Percentiles rank a stretch among this genome's conserved stretches.
Conservation (phyloP, 2,888 invertebrate species). For the Campaea margaritaria region DNA sequence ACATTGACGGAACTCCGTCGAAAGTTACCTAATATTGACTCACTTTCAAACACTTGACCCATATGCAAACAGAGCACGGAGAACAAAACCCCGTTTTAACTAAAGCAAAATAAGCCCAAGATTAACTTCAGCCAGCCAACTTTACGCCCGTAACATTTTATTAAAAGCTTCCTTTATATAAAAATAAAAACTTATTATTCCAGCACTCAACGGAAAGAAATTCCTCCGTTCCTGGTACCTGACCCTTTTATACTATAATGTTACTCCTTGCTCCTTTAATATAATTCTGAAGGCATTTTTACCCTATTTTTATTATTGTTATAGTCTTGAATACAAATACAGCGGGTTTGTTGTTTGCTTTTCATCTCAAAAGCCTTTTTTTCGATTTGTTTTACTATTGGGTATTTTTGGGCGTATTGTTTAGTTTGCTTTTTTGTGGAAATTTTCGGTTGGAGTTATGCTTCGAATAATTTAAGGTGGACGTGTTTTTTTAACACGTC, state of each 20-base stretch:
- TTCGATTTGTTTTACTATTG: slow-evolving; percentile 9
- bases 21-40: neutral
- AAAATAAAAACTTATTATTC: slow-evolving; percentile 29
- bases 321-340: slow-evolving; percentile 62
- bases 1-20: neutral
- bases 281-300: slow-evolving; percentile 48
- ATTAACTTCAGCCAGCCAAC: slow-evolving; percentile 14
- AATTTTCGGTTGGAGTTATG: neutral
- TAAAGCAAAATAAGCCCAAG: slow-evolving; percentile 18
- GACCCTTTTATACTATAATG: slow-evolving; percentile 38
- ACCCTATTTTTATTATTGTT: slow-evolving; percentile 60
- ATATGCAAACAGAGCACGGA: slow-evolving; percentile 7
- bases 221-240: slow-evolving; percentile 22
- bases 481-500: too few relatives aligned
- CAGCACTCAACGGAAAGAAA: slow-evolving; percentile 3
- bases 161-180: slow-evolving; percentile 21
- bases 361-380: slow-evolving; percentile 24
- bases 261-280: slow-evolving; percentile 47
- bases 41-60: neutral
- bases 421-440: neutral
- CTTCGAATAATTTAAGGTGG: too few relatives aligned
- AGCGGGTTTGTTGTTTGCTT: slow-evolving; percentile 52
- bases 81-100: slow-evolving; percentile 15
- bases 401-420: neutral
- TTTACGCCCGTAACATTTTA: slow-evolving; percentile 25